Evolutionary conservation across 2,888 invertebrate genomes (phyloP).

Genomic region (Anodontia alba): DNA sequence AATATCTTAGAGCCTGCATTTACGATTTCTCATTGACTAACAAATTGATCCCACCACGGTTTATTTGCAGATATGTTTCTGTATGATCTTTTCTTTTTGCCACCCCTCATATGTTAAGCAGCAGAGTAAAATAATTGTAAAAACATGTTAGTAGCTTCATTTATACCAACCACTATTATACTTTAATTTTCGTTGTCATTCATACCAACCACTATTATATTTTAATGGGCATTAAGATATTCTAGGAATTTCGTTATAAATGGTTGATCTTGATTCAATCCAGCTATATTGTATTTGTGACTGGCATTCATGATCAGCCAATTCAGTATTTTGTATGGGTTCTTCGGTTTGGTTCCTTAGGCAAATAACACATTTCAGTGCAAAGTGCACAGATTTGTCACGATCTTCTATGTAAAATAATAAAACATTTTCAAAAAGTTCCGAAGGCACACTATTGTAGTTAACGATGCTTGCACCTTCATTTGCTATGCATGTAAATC

Average conservation of each 20-base stretch:
- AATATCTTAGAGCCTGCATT: not conserved
- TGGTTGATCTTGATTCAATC: not conserved
- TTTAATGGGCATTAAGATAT: not conserved
- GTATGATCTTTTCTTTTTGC: not conserved
- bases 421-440: not conserved
- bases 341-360: not conserved
- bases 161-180: no score
- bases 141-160: not conserved
- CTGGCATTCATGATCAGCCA: not conserved
- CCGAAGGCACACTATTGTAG: not conserved
- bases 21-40: not conserved
- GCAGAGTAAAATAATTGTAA: slow-evolving; percentile 3
- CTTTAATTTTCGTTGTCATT: not conserved
- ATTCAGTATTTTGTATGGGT: not conserved
- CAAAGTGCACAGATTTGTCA: slow-evolving; percentile 1
- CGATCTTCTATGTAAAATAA: slow-evolving; percentile 4
- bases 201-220: not conserved
- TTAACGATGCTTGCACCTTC: slow-evolving; percentile 3
- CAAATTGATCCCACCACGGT: slow-evolving; percentile 18
- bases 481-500: slow-evolving; percentile 8
- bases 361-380: not conserved
- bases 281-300: not conserved
- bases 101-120: not conserved
- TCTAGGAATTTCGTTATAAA: not conserved
- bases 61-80: not conserved